phyloP scores from a whole-genome alignment of 2,797 vertebrate genomes.

The Prunella strophiata region DNA sequence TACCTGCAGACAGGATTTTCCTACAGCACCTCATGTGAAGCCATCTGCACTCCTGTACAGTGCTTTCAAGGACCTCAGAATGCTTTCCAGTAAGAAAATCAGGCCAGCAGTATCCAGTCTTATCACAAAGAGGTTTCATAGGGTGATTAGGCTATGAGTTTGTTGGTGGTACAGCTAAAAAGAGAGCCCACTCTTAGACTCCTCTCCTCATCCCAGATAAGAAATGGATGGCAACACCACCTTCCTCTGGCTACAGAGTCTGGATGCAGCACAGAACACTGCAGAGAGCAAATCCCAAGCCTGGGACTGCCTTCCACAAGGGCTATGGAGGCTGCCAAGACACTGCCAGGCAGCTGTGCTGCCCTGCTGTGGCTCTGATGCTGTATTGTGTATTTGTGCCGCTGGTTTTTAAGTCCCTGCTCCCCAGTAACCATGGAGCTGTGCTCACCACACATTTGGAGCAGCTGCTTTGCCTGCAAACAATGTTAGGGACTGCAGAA shows the following conservation, averaged over 20 bases:
- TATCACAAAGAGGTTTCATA: background rate
- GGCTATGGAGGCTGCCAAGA: background rate
- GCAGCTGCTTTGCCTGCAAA: background rate
- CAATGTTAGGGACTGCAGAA: accelerated
- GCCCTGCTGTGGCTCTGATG: background rate
- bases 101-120: background rate
- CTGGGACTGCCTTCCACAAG: background rate
- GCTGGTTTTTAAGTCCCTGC: background rate
- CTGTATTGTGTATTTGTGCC: background rate
- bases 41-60: background rate
- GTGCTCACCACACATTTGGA: background rate
- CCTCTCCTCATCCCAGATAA: background rate
- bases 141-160: background rate
- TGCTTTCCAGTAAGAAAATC: background rate
- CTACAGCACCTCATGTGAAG: background rate
- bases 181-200: background rate
- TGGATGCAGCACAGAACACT: background rate
- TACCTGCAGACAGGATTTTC: background rate
- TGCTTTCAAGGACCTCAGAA: background rate
- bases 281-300: background rate
- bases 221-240: background rate
- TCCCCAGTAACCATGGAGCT: background rate
- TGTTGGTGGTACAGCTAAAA: background rate
- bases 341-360: background rate
- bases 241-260: background rate